Evolutionary conservation across 2,888 invertebrate species (phyloP), one percentile per base, ranked within the genome.

Genomic region (Rhaphigaster nebulosa): DNA sequence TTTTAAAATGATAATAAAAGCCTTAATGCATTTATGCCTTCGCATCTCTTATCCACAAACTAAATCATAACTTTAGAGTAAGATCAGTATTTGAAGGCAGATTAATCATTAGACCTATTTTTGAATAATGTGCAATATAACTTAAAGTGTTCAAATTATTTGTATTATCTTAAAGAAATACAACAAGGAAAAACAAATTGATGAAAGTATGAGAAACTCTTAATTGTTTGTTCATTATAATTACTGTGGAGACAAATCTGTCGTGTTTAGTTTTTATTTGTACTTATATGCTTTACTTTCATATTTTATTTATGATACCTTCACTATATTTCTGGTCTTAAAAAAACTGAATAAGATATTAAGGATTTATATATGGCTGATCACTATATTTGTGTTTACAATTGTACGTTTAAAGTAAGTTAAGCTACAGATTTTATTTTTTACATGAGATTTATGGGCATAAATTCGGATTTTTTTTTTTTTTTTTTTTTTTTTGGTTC

Each of bases 101-200:
- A 29, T 76, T 76, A 38, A 38, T 38, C 38, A 76, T 38, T 34
- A 76, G 84, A 50, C 84, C 84, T 84, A 84, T 84, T 84, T n/a
- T 45, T 45, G 45, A 84, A 41, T 80, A 84, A 84, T 84, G 80
- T 80, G 45, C 84, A 84, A 45, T 84, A 84, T 84, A n/a, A 45
- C n/a, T 84, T 12, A 84, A 84, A 84, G 45, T 84, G 84, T 84
- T 84, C 84, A 50, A 65, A 45, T 41, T 23, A 80, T 41, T 26
- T 10, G 15, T 50, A 84, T 45, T 45, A 84, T 45, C 38, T 45
- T 84, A 41, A 84, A n/a, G n/a, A 84, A n/a, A 50, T 84, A 23
- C 50, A n/a, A 26, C 45, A 20, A 20, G 18, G 29, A 23, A 76
- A 38, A 38, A n/a, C 54, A 65, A 5, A 18, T 18, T 65, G 4